A percentile compares a stretch with the other conserved stretches of the same genome.
phyloP scores from a whole-genome alignment of 1,140 invertebrate species.

The Panagrolaimus sp. region DNA sequence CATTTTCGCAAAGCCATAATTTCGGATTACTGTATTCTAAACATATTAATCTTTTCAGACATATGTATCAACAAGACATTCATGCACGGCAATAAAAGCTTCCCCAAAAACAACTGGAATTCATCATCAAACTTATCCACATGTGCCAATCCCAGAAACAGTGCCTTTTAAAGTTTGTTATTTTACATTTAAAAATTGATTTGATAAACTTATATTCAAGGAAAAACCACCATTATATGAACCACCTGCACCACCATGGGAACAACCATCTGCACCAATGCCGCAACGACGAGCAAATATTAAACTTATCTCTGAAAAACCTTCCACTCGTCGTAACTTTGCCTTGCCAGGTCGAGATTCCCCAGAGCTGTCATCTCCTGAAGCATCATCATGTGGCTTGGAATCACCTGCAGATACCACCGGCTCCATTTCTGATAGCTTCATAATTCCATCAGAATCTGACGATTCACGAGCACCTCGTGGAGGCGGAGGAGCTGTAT shows the following conservation, averaged over 20 bases:
- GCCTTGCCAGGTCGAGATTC: neutral
- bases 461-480: too few relatives aligned
- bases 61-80: neutral
- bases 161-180: neutral
- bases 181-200: neutral
- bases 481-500: neutral
- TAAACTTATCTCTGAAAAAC: neutral
- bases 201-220: neutral
- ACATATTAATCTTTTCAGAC: too few relatives aligned
- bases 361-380: neutral
- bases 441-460: conserved; percentile 9
- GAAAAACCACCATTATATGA: conserved; percentile 3
- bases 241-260: neutral
- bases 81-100: neutral
- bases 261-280: neutral
- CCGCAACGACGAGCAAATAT: neutral
- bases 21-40: too few relatives aligned
- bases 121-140: conserved; percentile 1
- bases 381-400: neutral
- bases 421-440: neutral
- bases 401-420: conserved; percentile 4
- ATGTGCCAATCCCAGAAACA: neutral
- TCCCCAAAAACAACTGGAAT: neutral
- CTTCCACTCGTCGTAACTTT: neutral
- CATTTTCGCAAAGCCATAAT: too few relatives aligned